Conservation (phyloP, 1,140 invertebrate genomes). For the Thaumetopoea pityocampa region DNA sequence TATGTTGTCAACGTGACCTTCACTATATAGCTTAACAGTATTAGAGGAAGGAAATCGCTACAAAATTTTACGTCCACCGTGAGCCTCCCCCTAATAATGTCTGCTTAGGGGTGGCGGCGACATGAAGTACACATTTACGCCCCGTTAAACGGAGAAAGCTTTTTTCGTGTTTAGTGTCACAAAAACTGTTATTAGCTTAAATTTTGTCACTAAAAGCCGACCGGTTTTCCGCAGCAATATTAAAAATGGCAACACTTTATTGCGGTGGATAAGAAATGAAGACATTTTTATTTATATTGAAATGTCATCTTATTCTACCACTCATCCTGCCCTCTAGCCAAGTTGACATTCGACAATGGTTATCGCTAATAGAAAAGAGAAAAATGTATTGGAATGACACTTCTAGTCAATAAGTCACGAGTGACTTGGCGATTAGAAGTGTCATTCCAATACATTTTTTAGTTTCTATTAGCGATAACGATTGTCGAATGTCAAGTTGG, state of each 20-base stretch:
- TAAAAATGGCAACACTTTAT: neutral
- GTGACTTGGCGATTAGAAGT: too few species aligned
- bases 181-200: conserved; percentile 73
- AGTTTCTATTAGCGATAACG: too few species aligned
- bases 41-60: conserved; percentile 68
- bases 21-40: conserved; percentile 48
- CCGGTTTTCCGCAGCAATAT: conserved; percentile 8
- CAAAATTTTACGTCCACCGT: conserved; percentile 68
- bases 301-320: too few species aligned
- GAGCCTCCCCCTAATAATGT: conserved; percentile 69
- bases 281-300: neutral
- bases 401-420: too few species aligned
- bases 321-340: too few species aligned
- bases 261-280: neutral
- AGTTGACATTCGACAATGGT: too few species aligned
- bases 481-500: too few species aligned
- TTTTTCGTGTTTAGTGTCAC: conserved; percentile 75
- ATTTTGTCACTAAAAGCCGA: conserved; percentile 44
- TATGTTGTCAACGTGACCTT: conserved; percentile 48
- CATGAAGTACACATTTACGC: conserved; percentile 73
- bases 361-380: too few species aligned
- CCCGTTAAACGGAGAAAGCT: conserved; percentile 73
- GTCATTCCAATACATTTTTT: too few species aligned
- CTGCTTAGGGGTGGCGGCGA: conserved; percentile 70
- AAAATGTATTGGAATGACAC: too few species aligned